Evolutionary conservation across 2,113 vertebrate genomes (phyloP), one percentile per base, ranked within the genome.

Genomic region (Gallinago undulata): DNA sequence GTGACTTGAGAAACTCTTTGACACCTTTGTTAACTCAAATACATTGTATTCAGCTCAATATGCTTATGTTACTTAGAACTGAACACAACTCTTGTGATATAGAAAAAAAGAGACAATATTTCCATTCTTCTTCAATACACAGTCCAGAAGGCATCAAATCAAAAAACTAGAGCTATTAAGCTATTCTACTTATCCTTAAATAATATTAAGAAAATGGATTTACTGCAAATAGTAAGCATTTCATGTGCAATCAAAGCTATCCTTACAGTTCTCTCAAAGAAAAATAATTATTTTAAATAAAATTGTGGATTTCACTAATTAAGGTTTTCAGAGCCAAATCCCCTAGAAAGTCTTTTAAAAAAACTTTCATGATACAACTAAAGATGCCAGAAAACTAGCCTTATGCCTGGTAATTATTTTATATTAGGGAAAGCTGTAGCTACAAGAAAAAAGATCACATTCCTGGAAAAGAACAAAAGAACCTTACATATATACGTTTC

Each of bases 371-470:
- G 41, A 55, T 57, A 43, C 10, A 74, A 30, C 33, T 62, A 7
- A 6, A 51, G 28, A 92, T 79, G 43, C 68, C 43, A 81, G 60
- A 95, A 91, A 70, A 56, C 8, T 33, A 84, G n/a, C 33, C 48
- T 94, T 80, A 45, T 76, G 23, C 35, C 90, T 45, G 11, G 31
- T 41, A 69, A 87, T 84, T 92, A 70, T 87, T 96, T 89, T 95
- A 92, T 86, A 88, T 89, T 75, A n/a, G 56, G 39, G 31, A 94
- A 96, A 89, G 83, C 79, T 84, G 90, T 56, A 89, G 56, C 35
- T 73, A 94, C 56, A 93, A 92, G 76, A 60, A 74, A 69, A 69
- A 69, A 74, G 19, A 22, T 18, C 30, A 60, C 45, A 28, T 19
- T 84, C 31, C 43, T 87, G 83, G 48, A 81, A 88, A 73, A 75